These are phyloP conservation scores for Unio pictorum DNA, from an alignment of 2,888 invertebrate species.

Conservation along the genomic window DNA sequence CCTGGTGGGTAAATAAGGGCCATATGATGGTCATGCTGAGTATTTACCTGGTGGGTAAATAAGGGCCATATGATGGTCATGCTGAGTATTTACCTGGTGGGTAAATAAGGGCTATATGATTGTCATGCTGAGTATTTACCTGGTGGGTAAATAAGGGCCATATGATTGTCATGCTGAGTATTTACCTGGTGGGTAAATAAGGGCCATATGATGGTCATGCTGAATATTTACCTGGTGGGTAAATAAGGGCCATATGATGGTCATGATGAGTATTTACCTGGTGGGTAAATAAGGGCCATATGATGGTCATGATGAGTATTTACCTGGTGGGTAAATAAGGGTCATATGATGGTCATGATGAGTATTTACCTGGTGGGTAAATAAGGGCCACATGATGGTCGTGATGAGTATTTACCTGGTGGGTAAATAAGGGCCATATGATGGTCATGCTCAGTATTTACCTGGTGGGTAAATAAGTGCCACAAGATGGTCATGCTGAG, in stretches of 20 bases:
- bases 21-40: slow-evolving; percentile 79
- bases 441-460: slow-evolving; percentile 69
- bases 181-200: slow-evolving; percentile 94
- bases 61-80: slow-evolving; percentile 86
- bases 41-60: slow-evolving; percentile 91
- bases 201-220: slow-evolving; percentile 86
- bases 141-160: slow-evolving; percentile 97
- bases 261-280: slow-evolving; percentile 76
- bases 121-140: slow-evolving; percentile 73
- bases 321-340: slow-evolving; percentile 95
- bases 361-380: slow-evolving; percentile 87
- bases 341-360: slow-evolving; percentile 83
- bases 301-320: slow-evolving; percentile 75
- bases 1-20: slow-evolving; percentile 98
- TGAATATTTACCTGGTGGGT: slow-evolving; percentile 84
- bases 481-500: slow-evolving; percentile 79
- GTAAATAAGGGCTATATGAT: slow-evolving; percentile 96
- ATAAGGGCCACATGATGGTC: slow-evolving; percentile 91
- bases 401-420: slow-evolving; percentile 78
- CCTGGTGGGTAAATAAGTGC: slow-evolving; percentile 98
- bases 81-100: slow-evolving; percentile 81
- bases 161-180: slow-evolving; percentile 77
- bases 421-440: slow-evolving; percentile 97
- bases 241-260: slow-evolving; percentile 94
- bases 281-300: slow-evolving; percentile 96